These are phyloP conservation scores for Watsonalla cultraria DNA, from an alignment of 2,888 invertebrate genomes.

Conservation along the genomic window DNA sequence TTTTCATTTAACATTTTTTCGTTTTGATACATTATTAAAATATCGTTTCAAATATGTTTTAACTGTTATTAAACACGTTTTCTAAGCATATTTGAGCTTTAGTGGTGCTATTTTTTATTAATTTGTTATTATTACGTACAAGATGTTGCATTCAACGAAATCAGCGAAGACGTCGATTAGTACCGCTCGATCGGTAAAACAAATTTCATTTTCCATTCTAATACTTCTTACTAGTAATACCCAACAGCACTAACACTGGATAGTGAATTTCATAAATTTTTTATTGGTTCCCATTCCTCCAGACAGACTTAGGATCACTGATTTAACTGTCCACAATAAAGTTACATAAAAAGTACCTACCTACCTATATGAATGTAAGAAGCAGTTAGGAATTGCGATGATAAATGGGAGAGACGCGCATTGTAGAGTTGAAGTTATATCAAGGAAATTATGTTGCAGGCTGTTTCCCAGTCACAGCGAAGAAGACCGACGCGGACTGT, in stretches of 20 bases:
- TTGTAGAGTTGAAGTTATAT: neutral
- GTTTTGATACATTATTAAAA: neutral
- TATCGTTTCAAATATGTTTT: neutral
- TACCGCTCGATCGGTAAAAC: constrained; percentile 34
- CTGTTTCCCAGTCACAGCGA: constrained; percentile 5
- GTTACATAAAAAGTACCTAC: too few species aligned
- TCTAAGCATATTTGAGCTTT: neutral
- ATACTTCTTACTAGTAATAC: neutral
- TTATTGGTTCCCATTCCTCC: neutral
- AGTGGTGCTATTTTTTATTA: neutral
- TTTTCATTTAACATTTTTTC: neutral
- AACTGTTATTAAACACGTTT: neutral
- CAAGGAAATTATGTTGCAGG: constrained; percentile 4
- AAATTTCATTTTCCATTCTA: neutral
- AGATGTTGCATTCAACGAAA: constrained; percentile 10
- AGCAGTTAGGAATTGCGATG: too few species aligned
- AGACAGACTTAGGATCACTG: too few species aligned
- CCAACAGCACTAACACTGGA: neutral
- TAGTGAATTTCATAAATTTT: neutral
- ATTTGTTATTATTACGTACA: constrained; percentile 2
- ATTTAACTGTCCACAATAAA: too few species aligned
- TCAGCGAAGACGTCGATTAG: constrained; percentile 29
- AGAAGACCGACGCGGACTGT: constrained; percentile 23
- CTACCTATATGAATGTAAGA: too few species aligned
- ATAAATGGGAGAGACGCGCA: too few species aligned